phyloP scores from a whole-genome alignment of 2,888 invertebrate species.

The Hemistola chrysoprasaria region DNA sequence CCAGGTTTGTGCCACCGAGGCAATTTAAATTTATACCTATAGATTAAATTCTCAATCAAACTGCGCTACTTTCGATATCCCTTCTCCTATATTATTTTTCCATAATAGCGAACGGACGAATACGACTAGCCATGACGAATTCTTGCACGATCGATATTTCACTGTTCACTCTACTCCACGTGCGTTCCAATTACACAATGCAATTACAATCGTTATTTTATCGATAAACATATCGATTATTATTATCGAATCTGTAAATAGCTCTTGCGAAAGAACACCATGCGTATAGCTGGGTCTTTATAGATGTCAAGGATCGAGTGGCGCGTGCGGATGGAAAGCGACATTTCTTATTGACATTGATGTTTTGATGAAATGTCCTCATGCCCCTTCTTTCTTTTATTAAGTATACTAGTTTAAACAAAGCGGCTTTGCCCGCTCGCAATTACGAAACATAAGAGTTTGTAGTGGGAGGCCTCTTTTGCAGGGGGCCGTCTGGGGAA shows the following conservation, averaged over 20 bases:
- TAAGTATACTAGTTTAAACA: too few relatives aligned
- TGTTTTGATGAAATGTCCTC: too few relatives aligned
- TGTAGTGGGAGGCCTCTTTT: too few relatives aligned
- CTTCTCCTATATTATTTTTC: constrained; percentile 1
- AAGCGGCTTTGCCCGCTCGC: too few relatives aligned
- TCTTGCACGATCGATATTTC: constrained; percentile 7
- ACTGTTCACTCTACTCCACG: constrained; percentile 30
- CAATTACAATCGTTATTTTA: constrained; percentile 49
- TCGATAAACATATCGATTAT: constrained; percentile 41
- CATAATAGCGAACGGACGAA: background rate
- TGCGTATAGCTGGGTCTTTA: constrained; percentile 27
- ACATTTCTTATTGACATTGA: too few relatives aligned
- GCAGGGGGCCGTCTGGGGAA: too few relatives aligned
- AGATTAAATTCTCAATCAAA: too few relatives aligned
- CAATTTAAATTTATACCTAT: too few relatives aligned
- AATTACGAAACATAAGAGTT: too few relatives aligned
- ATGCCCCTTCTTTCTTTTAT: too few relatives aligned
- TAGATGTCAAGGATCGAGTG: constrained; percentile 60
- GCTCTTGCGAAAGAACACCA: constrained; percentile 50
- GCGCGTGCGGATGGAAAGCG: constrained; percentile 23
- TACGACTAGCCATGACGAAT: constrained; percentile 6
- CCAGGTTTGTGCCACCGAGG: too few relatives aligned
- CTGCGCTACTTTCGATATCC: too few relatives aligned
- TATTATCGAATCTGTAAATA: constrained; percentile 49
- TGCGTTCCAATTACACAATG: constrained; percentile 58